Conservation (phyloP, 2,113 vertebrate genomes). For the Laterallus jamaicensis region DNA sequence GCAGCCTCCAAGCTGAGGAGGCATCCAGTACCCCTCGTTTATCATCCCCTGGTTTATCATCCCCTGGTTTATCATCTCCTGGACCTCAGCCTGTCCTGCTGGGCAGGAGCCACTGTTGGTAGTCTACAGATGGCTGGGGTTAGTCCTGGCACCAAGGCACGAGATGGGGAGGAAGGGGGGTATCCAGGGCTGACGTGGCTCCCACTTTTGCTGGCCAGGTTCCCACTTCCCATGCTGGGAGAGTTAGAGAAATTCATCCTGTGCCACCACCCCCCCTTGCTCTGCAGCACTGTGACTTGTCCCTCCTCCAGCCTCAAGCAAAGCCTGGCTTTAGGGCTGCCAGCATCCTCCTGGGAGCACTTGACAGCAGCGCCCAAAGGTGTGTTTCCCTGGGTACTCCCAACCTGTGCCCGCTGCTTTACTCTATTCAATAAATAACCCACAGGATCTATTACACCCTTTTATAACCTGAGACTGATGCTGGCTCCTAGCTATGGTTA, state of each 20-base stretch:
- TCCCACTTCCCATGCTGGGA: not conserved
- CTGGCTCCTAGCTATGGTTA: slow-evolving; percentile 60
- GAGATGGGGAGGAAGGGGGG: too few relatives aligned
- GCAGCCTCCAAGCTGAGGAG: not conserved
- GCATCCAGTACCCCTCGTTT: not conserved
- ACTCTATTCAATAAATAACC: not conserved
- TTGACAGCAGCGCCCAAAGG: not conserved
- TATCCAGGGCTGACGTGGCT: not conserved
- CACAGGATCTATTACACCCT: not conserved
- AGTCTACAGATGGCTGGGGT: not conserved
- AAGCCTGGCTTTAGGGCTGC: not conserved
- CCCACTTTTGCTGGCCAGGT: not conserved
- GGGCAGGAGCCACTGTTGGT: not conserved
- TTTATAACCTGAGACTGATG: not conserved
- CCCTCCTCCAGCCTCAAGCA: not conserved
- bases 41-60: not conserved
- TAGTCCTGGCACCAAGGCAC: not conserved
- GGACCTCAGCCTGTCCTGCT: not conserved
- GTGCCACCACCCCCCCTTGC: not conserved
- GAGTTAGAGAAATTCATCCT: not conserved
- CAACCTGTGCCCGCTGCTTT: not conserved
- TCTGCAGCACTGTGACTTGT: accelerated
- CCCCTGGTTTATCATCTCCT: not conserved
- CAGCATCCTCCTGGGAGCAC: not conserved
- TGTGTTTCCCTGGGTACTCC: not conserved